These are phyloP conservation scores for Napeogenes inachia DNA, from an alignment of 2,888 invertebrate genomes.

Conservation along the genomic window DNA sequence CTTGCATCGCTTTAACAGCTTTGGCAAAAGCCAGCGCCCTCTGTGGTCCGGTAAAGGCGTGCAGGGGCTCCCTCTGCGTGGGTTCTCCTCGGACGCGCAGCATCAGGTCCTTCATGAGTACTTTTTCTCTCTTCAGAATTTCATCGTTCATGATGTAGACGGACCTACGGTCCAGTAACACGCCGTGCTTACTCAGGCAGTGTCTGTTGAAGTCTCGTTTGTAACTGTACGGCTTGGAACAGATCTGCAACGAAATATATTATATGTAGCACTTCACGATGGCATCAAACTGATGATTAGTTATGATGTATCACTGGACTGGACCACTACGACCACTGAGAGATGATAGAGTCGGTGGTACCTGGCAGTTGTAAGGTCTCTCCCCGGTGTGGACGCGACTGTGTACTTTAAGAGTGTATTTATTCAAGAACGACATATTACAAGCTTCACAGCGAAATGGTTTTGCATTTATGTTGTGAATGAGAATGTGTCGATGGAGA, in stretches of 20 bases:
- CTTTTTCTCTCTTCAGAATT: slow-evolving; percentile 47
- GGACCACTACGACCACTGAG: too few relatives aligned
- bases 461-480: slow-evolving; percentile 48
- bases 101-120: slow-evolving; percentile 48
- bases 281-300: too few relatives aligned
- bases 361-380: slow-evolving; percentile 60
- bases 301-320: too few relatives aligned
- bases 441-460: slow-evolving; percentile 49
- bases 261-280: too few relatives aligned
- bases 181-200: slow-evolving; percentile 62
- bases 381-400: slow-evolving; percentile 60
- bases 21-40: slow-evolving; percentile 45
- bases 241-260: slow-evolving; percentile 47
- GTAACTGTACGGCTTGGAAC: slow-evolving; percentile 64
- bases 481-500: slow-evolving; percentile 40
- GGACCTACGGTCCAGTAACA: slow-evolving; percentile 51
- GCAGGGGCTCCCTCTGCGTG: slow-evolving; percentile 41
- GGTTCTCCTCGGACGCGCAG: slow-evolving; percentile 41
- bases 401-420: slow-evolving; percentile 43
- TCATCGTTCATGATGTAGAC: slow-evolving; percentile 58
- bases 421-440: slow-evolving; percentile 47
- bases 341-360: slow-evolving; percentile 26
- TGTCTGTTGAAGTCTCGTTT: slow-evolving; percentile 63
- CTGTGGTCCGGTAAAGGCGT: slow-evolving; percentile 51
- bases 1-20: slow-evolving; percentile 43